Evolutionary conservation across 2,888 invertebrate genomes (phyloP).

Genomic region (Microplitis manilae): DNA sequence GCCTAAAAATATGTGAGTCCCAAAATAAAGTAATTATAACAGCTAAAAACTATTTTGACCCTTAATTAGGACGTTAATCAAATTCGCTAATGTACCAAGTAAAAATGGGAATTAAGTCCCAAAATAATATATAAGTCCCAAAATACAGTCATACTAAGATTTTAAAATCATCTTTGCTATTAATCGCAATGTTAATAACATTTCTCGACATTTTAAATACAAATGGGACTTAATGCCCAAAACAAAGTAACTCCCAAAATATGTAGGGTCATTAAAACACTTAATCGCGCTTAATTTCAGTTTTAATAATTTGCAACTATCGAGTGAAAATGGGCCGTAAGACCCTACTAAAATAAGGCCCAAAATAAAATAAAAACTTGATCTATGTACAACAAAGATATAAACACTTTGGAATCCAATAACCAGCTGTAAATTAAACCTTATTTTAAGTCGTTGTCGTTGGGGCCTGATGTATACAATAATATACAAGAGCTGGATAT

Average conservation of each 20-base stretch:
- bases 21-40: no score
- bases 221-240: neutral
- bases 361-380: neutral
- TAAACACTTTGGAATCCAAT: conserved; percentile 4
- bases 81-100: neutral
- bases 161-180: no score
- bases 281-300: no score
- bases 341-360: neutral
- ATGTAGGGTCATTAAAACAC: neutral
- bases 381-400: neutral
- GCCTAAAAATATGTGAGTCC: no score
- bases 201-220: neutral
- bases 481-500: conserved; percentile 48
- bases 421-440: conserved; percentile 30
- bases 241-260: neutral
- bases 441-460: conserved; percentile 30
- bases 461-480: neutral
- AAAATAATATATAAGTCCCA: neutral
- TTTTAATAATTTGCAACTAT: no score
- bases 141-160: no score
- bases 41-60: no score
- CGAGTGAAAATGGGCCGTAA: neutral
- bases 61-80: no score
- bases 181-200: neutral
- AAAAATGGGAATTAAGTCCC: neutral